These are phyloP conservation scores for Alfaro cultratus DNA, from an alignment of 2,797 vertebrate species.

Conservation along the genomic window DNA sequence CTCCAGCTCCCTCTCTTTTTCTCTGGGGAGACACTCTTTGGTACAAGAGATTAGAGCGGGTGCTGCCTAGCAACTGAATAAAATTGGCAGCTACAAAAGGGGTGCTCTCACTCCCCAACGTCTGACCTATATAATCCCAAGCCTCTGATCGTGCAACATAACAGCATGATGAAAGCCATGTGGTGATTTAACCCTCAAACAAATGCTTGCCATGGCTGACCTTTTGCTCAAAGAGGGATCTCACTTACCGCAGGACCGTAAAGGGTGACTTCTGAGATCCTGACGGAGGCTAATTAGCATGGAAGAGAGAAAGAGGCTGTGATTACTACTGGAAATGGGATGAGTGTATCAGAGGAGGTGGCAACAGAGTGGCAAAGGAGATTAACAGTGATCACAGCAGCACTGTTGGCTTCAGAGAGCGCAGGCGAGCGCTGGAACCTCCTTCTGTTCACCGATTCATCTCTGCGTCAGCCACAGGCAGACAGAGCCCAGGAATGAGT, in stretches of 20 bases:
- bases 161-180: constrained; percentile 80
- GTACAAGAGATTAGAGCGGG: constrained; percentile 82
- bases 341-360: constrained; percentile 75
- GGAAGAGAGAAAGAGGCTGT: constrained; percentile 61
- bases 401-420: constrained; percentile 73
- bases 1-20: constrained; percentile 77
- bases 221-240: constrained; percentile 64
- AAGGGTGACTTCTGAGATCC: constrained; percentile 72
- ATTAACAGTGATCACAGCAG: constrained; percentile 78
- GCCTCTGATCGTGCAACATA: constrained; percentile 82
- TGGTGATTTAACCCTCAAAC: constrained; percentile 76
- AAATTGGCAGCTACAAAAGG: constrained; percentile 84
- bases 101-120: constrained; percentile 77
- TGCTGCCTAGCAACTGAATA: constrained; percentile 86
- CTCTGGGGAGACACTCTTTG: constrained; percentile 79
- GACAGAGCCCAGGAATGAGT: constrained; percentile 61
- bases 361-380: constrained; percentile 76
- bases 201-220: constrained; percentile 75
- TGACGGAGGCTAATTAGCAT: constrained; percentile 74
- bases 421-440: constrained; percentile 63
- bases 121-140: constrained; percentile 85
- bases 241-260: constrained; percentile 57
- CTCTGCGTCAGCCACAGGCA: constrained; percentile 73
- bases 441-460: constrained; percentile 73
- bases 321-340: constrained; percentile 70